Evolutionary conservation across 1,140 invertebrate genomes (phyloP), one percentile per base, ranked within the genome.

Genomic region (Drosophila tani): DNA sequence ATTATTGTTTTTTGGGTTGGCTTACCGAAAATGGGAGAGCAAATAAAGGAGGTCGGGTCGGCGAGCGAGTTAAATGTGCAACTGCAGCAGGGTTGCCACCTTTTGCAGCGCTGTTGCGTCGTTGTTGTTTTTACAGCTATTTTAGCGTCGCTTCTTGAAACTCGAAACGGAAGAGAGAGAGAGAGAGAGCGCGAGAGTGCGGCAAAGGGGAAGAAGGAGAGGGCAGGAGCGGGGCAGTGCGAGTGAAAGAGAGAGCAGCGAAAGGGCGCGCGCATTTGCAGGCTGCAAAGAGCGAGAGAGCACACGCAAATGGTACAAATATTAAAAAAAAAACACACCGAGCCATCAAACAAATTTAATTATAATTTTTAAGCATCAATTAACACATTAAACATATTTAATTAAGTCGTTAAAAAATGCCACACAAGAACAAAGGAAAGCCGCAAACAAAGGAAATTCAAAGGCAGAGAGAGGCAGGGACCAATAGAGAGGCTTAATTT

Each of bases 191-290:
- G 17, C 11, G 11, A 49, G 32, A 35, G 32, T 3, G 2, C 11
- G 15, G 11, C 43, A 27, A 32, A 14, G 35, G 35, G 8, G 15
- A 14, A 40, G 32, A 38, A 46, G 21, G 56, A 24, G 21, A 24
- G 19, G 70, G 29, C 51, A 21, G 71, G 69, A 49, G 70, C 58
- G 71, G 68, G 56, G 12, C 17, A 74, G 21, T 35, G 29, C 29
- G n/a, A 70, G 21, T 19, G 38, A 66, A 29, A 77, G 41, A 35
- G 49, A 40, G 43, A 55, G 35, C 35, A 67, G 45, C 15, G 45
- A 77, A 77, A 62, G 63, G 66, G 75, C 75, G 75, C 53, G 70
- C 68, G 62, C 68, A 71, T 71, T 71, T 71, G 68, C 51, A 70
- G 68, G 35, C 60, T 65, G 70, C 55, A 45, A 58, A 73, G 11